Evolutionary conservation across 2,797 vertebrate species (phyloP).

Genomic region (Argyrosomus regius): DNA sequence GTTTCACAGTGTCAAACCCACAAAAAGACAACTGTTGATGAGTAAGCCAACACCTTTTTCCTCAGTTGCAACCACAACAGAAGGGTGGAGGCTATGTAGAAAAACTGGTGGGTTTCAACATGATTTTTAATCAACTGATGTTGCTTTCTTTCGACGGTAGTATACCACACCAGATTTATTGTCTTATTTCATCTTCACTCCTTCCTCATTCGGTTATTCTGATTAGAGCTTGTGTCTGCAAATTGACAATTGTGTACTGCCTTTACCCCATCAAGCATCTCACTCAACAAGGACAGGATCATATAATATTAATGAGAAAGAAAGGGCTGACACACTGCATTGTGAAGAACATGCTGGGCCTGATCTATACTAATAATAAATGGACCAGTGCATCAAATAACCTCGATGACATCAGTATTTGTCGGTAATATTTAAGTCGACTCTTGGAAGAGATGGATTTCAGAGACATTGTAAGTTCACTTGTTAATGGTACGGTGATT

Average conservation of each 20-base stretch:
- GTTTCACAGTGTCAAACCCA: conserved; percentile 17
- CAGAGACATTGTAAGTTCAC: neutral
- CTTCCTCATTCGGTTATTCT: neutral
- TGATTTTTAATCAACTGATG: neutral
- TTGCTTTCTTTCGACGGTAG: neutral
- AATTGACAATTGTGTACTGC: neutral
- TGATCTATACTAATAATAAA: conserved; percentile 12
- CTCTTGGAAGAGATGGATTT: neutral
- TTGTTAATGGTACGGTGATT: neutral
- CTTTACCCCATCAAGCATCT: neutral
- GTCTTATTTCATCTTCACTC: neutral
- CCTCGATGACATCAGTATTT: neutral
- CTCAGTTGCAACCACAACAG: neutral
- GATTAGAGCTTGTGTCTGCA: neutral
- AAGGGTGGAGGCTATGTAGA: neutral
- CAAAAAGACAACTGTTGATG: conserved; percentile 20
- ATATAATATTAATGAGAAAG: conserved; percentile 46
- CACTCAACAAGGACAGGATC: conserved; percentile 10
- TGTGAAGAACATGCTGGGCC: neutral
- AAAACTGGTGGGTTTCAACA: conserved; percentile 48
- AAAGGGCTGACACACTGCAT: neutral
- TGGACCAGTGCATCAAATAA: neutral
- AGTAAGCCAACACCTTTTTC: conserved; percentile 43
- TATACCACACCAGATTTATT: neutral
- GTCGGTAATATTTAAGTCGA: neutral